Conservation (phyloP, 2,113 vertebrate genomes). For the Beaufortia kweichowensis region DNA sequence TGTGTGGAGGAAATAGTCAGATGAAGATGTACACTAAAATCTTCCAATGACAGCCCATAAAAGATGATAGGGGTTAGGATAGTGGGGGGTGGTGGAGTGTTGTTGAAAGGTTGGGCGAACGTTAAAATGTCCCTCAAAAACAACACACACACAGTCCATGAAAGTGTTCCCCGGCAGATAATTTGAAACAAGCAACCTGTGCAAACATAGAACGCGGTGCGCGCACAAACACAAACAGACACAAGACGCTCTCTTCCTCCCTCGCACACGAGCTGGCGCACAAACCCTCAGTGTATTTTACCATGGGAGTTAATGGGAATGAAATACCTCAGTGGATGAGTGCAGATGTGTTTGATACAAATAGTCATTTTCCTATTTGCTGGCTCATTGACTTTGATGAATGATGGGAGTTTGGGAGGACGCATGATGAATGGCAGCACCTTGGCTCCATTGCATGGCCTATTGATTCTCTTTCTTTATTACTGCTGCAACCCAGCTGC, state of each 20-base stretch:
- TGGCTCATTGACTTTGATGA: slow-evolving; percentile 99
- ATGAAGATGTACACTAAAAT: slow-evolving; percentile 72
- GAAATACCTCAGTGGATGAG: slow-evolving; percentile 99
- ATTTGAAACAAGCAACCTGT: slow-evolving; percentile 85
- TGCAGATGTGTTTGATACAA: slow-evolving; percentile 99
- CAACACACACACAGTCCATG: slow-evolving; percentile 68
- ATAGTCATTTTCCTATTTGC: slow-evolving; percentile 99
- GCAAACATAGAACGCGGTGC: slow-evolving; percentile 75
- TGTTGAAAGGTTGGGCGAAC: slow-evolving; percentile 52
- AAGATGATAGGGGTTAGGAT: slow-evolving; percentile 62
- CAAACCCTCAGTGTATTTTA: slow-evolving; percentile 83
- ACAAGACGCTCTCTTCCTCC: slow-evolving; percentile 63
- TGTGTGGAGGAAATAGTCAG: slow-evolving; percentile 29
- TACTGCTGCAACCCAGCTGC: slow-evolving; percentile 93
- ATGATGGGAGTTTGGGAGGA: slow-evolving; percentile 99
- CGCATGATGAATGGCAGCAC: slow-evolving; percentile 99
- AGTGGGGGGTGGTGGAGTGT: slow-evolving; percentile 53
- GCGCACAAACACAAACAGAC: slow-evolving; percentile 56
- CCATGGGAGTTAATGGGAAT: slow-evolving; percentile 99
- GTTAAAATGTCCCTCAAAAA: slow-evolving; percentile 78
- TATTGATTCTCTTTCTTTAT: slow-evolving; percentile 99
- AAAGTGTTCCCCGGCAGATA: slow-evolving; percentile 80
- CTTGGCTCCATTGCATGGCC: slow-evolving; percentile 99
- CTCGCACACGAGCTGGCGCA: slow-evolving; percentile 74
- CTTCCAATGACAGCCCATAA: slow-evolving; percentile 66